Evolutionary conservation across 2,888 invertebrate genomes (phyloP).

Genomic region (Melanargia galathea): DNA sequence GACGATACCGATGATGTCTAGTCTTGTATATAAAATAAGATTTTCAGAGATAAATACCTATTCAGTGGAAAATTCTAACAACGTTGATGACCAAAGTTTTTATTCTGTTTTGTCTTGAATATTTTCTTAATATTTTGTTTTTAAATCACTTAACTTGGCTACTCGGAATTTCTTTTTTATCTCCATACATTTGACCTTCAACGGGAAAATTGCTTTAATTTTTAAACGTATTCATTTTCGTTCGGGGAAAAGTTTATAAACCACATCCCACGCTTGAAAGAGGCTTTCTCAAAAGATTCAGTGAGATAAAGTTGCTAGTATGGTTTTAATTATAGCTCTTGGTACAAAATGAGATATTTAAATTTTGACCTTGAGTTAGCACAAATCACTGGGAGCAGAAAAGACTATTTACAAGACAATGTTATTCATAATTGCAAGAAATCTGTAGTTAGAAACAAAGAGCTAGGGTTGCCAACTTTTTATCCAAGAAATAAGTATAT

Average conservation of each 20-base stretch:
- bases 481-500: too few species aligned
- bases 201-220: background rate
- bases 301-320: constrained; percentile 13
- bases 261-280: constrained; percentile 5
- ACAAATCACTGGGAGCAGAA: background rate
- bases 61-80: background rate
- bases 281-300: constrained; percentile 7
- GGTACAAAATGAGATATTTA: background rate
- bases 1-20: background rate
- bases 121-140: constrained; percentile 13
- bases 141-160: constrained; percentile 7
- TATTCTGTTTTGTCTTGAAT: constrained; percentile 5
- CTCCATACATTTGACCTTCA: constrained; percentile 14
- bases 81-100: constrained; percentile 6
- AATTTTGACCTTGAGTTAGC: constrained; percentile 3
- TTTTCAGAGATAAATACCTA: background rate
- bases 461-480: too few species aligned
- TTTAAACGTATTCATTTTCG: constrained; percentile 12
- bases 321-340: constrained; percentile 12
- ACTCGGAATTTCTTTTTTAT: background rate
- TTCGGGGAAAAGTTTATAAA: constrained; percentile 8
- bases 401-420: background rate
- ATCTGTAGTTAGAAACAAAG: background rate
- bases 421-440: background rate
- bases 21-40: background rate